Percentiles rank a stretch among this genome's conserved stretches.
These are phyloP conservation scores for Ricordea florida DNA, from an alignment of 92 coral and sea anemone genomes.

Conservation along the genomic window DNA sequence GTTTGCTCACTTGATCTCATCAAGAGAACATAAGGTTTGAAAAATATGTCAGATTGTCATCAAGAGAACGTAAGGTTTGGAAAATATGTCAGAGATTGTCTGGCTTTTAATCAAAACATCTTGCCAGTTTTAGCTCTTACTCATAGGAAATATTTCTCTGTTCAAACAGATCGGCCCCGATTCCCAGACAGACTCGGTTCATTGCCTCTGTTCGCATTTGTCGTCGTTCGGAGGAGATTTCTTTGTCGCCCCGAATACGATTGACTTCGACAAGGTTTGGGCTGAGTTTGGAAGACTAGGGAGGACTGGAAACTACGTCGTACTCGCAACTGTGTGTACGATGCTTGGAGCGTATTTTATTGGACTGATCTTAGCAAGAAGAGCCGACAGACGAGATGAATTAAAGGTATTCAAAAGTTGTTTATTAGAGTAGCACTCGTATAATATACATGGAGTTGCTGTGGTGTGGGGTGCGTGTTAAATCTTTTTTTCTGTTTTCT, in stretches of 20 bases:
- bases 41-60: too few species aligned
- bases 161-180: neutral
- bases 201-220: slow-evolving; percentile 74
- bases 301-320: slow-evolving; percentile 69
- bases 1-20: neutral
- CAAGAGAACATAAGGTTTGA: too few species aligned
- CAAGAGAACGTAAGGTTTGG: too few species aligned
- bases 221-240: slow-evolving; percentile 85
- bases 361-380: slow-evolving; percentile 68
- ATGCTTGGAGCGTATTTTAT: slow-evolving; percentile 64
- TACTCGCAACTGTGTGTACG: slow-evolving; percentile 77
- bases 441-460: neutral
- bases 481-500: neutral
- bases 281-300: slow-evolving; percentile 53
- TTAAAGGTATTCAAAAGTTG: slow-evolving; percentile 60
- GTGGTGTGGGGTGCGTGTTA: neutral
- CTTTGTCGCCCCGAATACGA: slow-evolving; percentile 78
- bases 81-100: too few species aligned
- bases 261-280: slow-evolving; percentile 67
- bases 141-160: neutral
- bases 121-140: neutral
- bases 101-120: too few species aligned
- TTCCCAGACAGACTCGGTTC: slow-evolving; percentile 9
- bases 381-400: slow-evolving; percentile 71
- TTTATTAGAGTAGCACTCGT: neutral